Evolutionary conservation across 1,140 invertebrate genomes (phyloP).

Genomic region (Drosophila orosa): DNA sequence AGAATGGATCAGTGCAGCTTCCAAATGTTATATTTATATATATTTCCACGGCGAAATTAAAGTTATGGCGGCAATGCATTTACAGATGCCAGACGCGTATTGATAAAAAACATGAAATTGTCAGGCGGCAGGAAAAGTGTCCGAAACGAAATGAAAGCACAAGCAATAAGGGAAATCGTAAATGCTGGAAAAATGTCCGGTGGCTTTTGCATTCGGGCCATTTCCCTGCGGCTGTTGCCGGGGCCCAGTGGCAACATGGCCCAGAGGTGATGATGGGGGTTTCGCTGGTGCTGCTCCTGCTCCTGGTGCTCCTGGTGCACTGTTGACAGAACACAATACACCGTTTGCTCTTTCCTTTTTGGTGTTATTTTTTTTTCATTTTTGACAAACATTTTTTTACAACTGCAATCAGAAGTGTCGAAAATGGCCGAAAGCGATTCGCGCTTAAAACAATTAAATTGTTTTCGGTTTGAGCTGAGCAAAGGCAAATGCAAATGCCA

Average conservation of each 20-base stretch:
- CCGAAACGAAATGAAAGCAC: slow-evolving; percentile 55
- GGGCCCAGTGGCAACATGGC: not conserved
- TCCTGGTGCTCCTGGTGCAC: slow-evolving; percentile 23
- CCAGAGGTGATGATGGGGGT: slow-evolving; percentile 36
- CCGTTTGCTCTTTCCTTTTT: slow-evolving; percentile 33
- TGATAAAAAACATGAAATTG: slow-evolving; percentile 43
- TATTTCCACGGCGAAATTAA: slow-evolving; percentile 9
- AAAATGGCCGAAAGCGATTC: slow-evolving; percentile 50
- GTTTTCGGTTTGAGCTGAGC: slow-evolving; percentile 33
- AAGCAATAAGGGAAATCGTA: slow-evolving; percentile 73
- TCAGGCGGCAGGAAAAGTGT: slow-evolving; percentile 36
- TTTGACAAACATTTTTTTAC: slow-evolving; percentile 31
- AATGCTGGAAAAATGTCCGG: slow-evolving; percentile 63
- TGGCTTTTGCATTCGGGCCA: slow-evolving; percentile 19
- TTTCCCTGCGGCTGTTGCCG: slow-evolving; percentile 22
- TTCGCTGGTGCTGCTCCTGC: slow-evolving; percentile 15
- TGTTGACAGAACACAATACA: slow-evolving; percentile 61
- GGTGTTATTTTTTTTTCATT: slow-evolving; percentile 3
- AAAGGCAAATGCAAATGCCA: slow-evolving; percentile 22
- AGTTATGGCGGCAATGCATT: slow-evolving; percentile 42
- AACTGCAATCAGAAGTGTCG: slow-evolving; percentile 63
- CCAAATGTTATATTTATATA: slow-evolving; percentile 19
- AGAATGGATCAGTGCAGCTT: slow-evolving; percentile 1
- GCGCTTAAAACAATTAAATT: slow-evolving; percentile 72
- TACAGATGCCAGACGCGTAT: slow-evolving; percentile 27